Evolutionary conservation across 1,140 invertebrate genomes (phyloP).

Genomic region (Drosophila kepulauana): DNA sequence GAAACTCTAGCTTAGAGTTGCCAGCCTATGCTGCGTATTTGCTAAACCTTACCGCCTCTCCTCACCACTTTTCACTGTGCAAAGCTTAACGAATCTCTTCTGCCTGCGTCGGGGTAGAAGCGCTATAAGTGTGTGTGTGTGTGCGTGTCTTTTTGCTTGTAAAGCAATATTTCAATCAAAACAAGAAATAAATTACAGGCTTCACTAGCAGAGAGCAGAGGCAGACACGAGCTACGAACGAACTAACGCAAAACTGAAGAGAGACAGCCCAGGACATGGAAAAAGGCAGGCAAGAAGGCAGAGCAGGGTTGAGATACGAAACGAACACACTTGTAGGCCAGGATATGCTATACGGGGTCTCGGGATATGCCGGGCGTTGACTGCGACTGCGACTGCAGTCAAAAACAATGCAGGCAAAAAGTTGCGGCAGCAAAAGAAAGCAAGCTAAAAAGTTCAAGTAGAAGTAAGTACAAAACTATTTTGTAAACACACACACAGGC

Average conservation of each 20-base stretch:
- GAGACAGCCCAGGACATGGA: conserved; percentile 33
- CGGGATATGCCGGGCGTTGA: conserved; percentile 14
- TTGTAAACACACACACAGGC: conserved; percentile 60
- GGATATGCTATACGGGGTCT: neutral
- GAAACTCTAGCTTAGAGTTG: conserved; percentile 26
- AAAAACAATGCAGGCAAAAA: conserved; percentile 81
- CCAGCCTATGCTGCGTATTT: conserved; percentile 67
- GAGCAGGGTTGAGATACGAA: conserved; percentile 1
- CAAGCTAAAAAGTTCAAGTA: conserved; percentile 76
- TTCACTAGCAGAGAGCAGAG: conserved; percentile 68
- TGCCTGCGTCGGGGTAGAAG: neutral
- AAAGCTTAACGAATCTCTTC: neutral
- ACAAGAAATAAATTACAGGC: conserved; percentile 84
- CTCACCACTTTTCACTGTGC: neutral
- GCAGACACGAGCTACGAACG: conserved; percentile 37
- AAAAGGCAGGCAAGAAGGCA: neutral
- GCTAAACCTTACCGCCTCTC: conserved; percentile 56
- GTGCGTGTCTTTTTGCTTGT: conserved; percentile 79
- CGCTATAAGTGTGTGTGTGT: conserved; percentile 45
- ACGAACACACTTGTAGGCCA: conserved; percentile 8
- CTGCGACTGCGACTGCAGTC: conserved; percentile 58
- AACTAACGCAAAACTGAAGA: conserved; percentile 58
- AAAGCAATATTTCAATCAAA: conserved; percentile 84
- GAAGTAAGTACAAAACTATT: conserved; percentile 82
- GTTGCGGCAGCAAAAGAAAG: conserved; percentile 72